Evolutionary conservation across 53 echinoderm and acorn worm species (phyloP).

Genomic region (Antedon mediterranea): DNA sequence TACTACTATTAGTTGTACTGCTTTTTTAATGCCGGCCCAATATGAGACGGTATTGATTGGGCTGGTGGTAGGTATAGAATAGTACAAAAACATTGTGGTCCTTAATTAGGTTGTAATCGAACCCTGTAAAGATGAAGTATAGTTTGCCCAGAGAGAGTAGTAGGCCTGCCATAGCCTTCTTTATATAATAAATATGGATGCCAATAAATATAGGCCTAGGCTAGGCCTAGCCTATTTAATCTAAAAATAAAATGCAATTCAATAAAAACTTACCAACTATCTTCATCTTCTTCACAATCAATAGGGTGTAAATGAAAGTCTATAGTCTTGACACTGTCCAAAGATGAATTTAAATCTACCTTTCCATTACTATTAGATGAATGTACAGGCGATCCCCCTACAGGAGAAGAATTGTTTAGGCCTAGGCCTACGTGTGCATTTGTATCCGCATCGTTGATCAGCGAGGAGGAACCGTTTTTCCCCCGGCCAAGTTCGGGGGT

Average conservation of each 20-base stretch:
- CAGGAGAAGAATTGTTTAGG: neutral
- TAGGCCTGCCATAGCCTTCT: no score
- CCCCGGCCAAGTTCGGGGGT: slow-evolving; percentile 34
- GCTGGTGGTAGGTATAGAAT: no score
- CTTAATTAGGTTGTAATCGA: no score
- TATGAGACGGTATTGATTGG: no score
- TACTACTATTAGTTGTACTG: no score
- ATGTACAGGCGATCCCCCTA: slow-evolving; percentile 4
- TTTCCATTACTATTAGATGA: slow-evolving; percentile 16
- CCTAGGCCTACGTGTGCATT: slow-evolving; percentile 1
- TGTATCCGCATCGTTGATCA: neutral
- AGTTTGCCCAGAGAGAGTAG: no score
- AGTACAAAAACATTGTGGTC: no score
- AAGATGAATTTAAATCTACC: slow-evolving; percentile 18
- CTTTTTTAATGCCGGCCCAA: no score
- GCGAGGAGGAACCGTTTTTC: slow-evolving; percentile 2
- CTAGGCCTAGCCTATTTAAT: neutral
- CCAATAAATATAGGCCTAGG: neutral
- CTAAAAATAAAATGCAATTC: neutral
- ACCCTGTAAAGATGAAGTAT: no score
- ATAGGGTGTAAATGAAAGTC: slow-evolving; percentile 39
- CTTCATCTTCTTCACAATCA: slow-evolving; percentile 58
- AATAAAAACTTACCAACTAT: slow-evolving; percentile 66
- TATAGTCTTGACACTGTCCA: slow-evolving; percentile 56
- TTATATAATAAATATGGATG: no score